Percentiles rank a stretch among this genome's conserved stretches.
These are phyloP conservation scores for Premnoplex brunnescens DNA, from an alignment of 2,797 vertebrate genomes.

Conservation along the genomic window DNA sequence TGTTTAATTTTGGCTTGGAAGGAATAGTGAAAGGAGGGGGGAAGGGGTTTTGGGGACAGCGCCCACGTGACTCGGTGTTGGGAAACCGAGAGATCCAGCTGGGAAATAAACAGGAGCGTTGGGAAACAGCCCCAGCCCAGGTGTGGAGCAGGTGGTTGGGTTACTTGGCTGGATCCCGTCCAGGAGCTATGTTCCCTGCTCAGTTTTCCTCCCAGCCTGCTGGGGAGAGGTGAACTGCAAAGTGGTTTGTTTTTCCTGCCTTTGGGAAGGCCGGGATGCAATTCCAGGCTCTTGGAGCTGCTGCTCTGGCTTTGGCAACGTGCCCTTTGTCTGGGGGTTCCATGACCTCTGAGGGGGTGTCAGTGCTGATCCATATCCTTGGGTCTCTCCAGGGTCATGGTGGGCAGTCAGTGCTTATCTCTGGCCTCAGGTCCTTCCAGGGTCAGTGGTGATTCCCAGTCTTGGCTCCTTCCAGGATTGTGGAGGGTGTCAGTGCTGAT, in stretches of 20 bases:
- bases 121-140: conserved; percentile 48
- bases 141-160: conserved; percentile 41
- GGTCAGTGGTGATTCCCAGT: not conserved
- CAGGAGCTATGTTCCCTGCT: conserved; percentile 24
- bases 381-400: not conserved
- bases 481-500: not conserved
- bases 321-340: not conserved
- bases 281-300: not conserved
- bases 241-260: not conserved
- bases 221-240: not conserved
- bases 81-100: not conserved
- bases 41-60: not conserved
- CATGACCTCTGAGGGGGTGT: rapidly evolving
- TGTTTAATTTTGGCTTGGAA: not conserved
- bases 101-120: conserved; percentile 37
- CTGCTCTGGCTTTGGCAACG: not conserved
- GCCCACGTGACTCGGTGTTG: not conserved
- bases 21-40: not conserved
- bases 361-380: rapidly evolving
- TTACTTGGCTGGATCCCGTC: conserved; percentile 37
- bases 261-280: not conserved
- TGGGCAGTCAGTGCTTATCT: not conserved
- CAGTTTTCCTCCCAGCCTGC: not conserved
- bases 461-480: not conserved
- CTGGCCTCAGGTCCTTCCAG: not conserved